phyloP scores from a whole-genome alignment of 2,797 vertebrate genomes.

The Acanthurus lineatus region DNA sequence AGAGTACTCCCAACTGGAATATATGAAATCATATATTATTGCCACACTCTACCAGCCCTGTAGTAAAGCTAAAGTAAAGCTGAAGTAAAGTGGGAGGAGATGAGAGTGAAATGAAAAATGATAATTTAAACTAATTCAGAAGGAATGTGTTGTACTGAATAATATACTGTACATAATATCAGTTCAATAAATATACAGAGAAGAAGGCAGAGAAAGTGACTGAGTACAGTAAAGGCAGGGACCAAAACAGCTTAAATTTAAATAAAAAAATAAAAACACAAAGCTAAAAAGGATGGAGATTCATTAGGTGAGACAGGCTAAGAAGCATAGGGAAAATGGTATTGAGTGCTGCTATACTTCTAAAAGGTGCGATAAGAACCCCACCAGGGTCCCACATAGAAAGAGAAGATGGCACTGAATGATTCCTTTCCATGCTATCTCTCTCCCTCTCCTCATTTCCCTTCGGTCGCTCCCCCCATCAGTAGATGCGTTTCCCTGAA shows the following conservation, averaged over 20 bases:
- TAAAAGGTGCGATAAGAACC: conserved; percentile 49
- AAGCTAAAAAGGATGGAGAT: neutral
- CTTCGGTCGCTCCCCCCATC: conserved; percentile 20
- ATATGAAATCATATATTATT: too few relatives aligned
- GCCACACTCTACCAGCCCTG: too few relatives aligned
- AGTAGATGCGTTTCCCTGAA: conserved; percentile 60
- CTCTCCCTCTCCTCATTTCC: conserved; percentile 39
- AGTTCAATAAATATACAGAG: neutral
- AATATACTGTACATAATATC: neutral
- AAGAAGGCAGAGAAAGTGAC: neutral
- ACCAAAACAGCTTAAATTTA: conserved; percentile 8
- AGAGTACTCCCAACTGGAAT: too few relatives aligned
- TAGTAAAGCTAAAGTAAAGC: too few relatives aligned
- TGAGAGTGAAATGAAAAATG: neutral
- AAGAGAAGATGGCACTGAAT: conserved; percentile 21
- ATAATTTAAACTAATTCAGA: neutral
- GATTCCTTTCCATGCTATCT: conserved; percentile 41
- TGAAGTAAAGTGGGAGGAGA: neutral
- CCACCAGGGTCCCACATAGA: conserved; percentile 33
- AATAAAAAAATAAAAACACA: conserved; percentile 20
- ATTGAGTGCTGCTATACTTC: conserved; percentile 25
- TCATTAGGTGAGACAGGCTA: conserved; percentile 16
- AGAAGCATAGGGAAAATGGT: conserved; percentile 19
- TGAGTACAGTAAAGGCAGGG: neutral
- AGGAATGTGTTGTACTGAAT: neutral